Evolutionary conservation across 2,113 vertebrate genomes (phyloP).

Genomic region (Aplodontia rufa): DNA sequence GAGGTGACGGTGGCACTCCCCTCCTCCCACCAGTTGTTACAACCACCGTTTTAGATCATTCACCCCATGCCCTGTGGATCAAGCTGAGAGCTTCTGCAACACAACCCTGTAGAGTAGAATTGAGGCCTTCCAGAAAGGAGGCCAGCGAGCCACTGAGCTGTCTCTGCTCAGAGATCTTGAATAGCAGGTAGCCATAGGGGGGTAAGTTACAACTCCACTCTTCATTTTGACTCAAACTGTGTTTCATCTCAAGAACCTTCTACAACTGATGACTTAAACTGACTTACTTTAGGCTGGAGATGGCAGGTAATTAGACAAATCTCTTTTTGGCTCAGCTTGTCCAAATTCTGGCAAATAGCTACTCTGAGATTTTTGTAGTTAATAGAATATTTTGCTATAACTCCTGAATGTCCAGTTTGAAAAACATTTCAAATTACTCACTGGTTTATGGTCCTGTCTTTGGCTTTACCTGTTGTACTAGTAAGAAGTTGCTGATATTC

Average conservation of each 20-base stretch:
- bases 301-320: not conserved
- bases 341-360: not conserved
- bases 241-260: not conserved
- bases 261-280: not conserved
- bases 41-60: not conserved
- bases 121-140: not conserved
- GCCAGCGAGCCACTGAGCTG: not conserved
- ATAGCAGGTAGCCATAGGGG: not conserved
- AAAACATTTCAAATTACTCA: slow-evolving; percentile 31
- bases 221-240: not conserved
- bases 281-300: not conserved
- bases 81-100: not conserved
- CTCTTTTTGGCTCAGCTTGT: not conserved
- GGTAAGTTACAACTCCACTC: not conserved
- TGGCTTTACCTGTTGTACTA: not conserved
- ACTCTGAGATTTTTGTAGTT: not conserved
- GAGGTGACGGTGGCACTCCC: not conserved
- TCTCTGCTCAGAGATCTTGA: not conserved
- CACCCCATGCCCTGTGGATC: not conserved
- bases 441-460: not conserved
- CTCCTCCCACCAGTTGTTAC: not conserved
- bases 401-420: not conserved
- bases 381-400: not conserved
- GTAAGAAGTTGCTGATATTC: not conserved
- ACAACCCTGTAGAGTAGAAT: not conserved